Conservation (phyloP, 2,113 vertebrate species). For the Pogona vitticeps region DNA sequence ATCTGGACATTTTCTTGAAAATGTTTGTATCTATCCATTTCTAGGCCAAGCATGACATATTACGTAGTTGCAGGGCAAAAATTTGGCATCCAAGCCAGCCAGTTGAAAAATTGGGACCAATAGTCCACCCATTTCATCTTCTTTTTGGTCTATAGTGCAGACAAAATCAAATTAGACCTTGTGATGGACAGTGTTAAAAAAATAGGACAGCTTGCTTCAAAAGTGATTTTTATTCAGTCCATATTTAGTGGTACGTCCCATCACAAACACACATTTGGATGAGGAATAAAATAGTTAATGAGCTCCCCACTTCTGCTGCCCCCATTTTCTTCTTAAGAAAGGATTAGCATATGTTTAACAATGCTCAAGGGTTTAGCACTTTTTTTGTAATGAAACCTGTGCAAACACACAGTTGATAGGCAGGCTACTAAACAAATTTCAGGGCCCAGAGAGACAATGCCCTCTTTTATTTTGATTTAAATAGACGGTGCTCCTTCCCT, state of each 20-base stretch:
- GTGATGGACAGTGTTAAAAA: constrained; percentile 51
- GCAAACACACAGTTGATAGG: constrained; percentile 67
- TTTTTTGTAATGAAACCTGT: constrained; percentile 67
- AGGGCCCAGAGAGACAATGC: constrained; percentile 40
- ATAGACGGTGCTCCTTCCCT: constrained; percentile 30
- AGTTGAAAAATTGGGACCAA: background rate
- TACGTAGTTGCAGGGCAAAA: background rate
- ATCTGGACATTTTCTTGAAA: no score
- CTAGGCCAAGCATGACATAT: no score
- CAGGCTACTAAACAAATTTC: constrained; percentile 60
- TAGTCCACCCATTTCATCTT: background rate
- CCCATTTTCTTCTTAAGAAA: constrained; percentile 59
- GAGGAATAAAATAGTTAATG: constrained; percentile 72
- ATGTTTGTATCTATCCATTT: no score
- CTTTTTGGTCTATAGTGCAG: background rate
- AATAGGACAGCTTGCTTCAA: constrained; percentile 48
- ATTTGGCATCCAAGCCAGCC: no score
- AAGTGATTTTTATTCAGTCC: constrained; percentile 44
- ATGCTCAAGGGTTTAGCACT: constrained; percentile 45
- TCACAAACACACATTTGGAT: constrained; percentile 59
- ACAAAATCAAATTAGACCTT: constrained; percentile 32
- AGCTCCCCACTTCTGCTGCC: constrained; percentile 18
- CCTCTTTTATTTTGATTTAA: constrained; percentile 15
- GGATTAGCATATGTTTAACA: constrained; percentile 67
- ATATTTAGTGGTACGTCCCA: constrained; percentile 61